Evolutionary conservation across 2,888 invertebrate genomes (phyloP).

Genomic region (Drosophila nr. perissopoda): DNA sequence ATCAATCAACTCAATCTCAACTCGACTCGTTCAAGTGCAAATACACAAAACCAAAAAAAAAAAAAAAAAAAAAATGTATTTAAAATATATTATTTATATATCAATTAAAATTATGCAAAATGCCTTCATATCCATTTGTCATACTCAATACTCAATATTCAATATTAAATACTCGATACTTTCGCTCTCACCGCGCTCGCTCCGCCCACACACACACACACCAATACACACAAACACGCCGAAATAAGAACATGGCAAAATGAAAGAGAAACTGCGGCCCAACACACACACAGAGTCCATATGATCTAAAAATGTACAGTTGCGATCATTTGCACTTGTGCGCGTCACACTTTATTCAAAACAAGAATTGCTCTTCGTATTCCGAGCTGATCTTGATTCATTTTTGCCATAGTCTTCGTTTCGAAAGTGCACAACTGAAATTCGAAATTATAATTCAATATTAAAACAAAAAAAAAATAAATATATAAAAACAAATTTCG

Average conservation of each 20-base stretch:
- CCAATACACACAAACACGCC: constrained; percentile 8
- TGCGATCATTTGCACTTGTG: constrained; percentile 33
- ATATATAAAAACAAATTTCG: constrained; percentile 2
- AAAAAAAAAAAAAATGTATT: constrained; percentile 30
- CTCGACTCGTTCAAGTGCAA: constrained; percentile 58
- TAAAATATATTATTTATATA: constrained; percentile 27
- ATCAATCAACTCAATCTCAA: constrained; percentile 55
- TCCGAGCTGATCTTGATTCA: constrained; percentile 13
- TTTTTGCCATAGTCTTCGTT: constrained; percentile 60
- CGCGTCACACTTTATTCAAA: constrained; percentile 21
- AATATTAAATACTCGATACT: constrained; percentile 49
- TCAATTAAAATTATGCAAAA: constrained; percentile 55
- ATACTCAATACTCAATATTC: constrained; percentile 54
- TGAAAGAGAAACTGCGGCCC: constrained; percentile 17
- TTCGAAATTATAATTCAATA: constrained; percentile 31
- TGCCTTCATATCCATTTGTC: constrained; percentile 71
- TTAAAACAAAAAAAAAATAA: constrained; percentile 14
- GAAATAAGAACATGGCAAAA: constrained; percentile 63
- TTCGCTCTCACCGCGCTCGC: constrained; percentile 47
- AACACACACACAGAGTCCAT: constrained; percentile 12
- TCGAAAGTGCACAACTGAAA: constrained; percentile 22
- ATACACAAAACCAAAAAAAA: constrained; percentile 40
- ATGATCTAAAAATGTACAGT: constrained; percentile 61
- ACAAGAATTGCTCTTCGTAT: not conserved
- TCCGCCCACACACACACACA: constrained; percentile 33